Evolutionary conservation across 2,888 invertebrate species (phyloP).

Genomic region (Tenthredo livida): DNA sequence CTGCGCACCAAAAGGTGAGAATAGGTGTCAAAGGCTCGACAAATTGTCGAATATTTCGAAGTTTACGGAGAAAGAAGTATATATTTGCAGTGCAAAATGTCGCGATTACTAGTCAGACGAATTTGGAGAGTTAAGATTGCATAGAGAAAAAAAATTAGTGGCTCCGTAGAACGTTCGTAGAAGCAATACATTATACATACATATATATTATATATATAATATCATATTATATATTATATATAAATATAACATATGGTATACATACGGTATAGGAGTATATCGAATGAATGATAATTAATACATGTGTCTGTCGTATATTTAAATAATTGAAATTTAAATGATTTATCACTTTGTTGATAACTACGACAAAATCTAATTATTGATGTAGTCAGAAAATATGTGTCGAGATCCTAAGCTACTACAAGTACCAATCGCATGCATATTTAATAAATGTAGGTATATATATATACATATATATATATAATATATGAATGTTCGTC

Average conservation of each 20-base stretch:
- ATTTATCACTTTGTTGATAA: not conserved
- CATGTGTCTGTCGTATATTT: slow-evolving; percentile 53
- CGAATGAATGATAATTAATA: slow-evolving; percentile 46
- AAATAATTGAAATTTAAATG: not conserved
- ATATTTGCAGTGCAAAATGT: slow-evolving; percentile 42
- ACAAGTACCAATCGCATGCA: slow-evolving; percentile 55
- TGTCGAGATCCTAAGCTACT: slow-evolving; percentile 72
- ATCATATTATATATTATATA: no score
- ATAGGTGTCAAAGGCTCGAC: slow-evolving; percentile 57
- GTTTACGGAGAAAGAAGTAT: slow-evolving; percentile 39
- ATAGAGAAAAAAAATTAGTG: slow-evolving; percentile 48
- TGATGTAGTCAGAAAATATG: slow-evolving; percentile 34
- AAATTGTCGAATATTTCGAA: slow-evolving; percentile 64
- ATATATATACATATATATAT: no score
- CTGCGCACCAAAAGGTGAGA: not conserved
- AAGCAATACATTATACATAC: slow-evolving; percentile 65
- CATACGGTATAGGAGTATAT: slow-evolving; percentile 55
- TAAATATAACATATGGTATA: not conserved
- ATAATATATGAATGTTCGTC: not conserved
- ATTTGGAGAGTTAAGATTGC: slow-evolving; percentile 50
- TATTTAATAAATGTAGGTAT: slow-evolving; percentile 21
- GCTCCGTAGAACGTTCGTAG: slow-evolving; percentile 64
- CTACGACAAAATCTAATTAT: not conserved
- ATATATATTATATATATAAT: slow-evolving; percentile 38
- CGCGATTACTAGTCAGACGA: slow-evolving; percentile 35